Evolutionary conservation across 1,140 invertebrate genomes (phyloP), one percentile per base, ranked within the genome.

Genomic region (Subanguina moxae): DNA sequence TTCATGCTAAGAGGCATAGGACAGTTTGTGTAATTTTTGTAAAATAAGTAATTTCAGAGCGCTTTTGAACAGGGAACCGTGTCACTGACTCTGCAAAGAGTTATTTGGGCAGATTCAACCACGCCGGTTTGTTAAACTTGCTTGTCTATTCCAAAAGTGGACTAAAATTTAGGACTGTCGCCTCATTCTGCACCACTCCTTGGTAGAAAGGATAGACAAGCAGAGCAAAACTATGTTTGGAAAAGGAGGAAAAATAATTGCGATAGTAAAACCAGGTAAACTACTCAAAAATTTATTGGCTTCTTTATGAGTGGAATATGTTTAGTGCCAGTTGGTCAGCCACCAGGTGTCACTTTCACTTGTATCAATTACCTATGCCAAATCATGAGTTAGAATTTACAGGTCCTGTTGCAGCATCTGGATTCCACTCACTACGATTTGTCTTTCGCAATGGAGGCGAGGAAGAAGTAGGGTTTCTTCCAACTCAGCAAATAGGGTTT

Each of bases 241-340:
- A 17, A 57, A 59, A 21, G 76, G 76, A 28, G 78, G 77, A 32
- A 92, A 93, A 83, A 86, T 94, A 42, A 85, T 92, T 67, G 80
- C 94, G 57, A 89, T 92, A 80, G 84, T 94, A n/a, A 85, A 87
- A 17, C 87, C 88, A 23, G 32, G 32, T 38, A 11, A 38, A 5
- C 11, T 38, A 11, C 32, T 11, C 3, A 38, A 38, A 38, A 38
- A 38, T 5, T 38, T 5, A 38, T 38, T 38, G n/a, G n/a, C n/a
- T n/a, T n/a, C n/a, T 38, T 38, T 11, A 38, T 38, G 3, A 38
- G 11, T 38, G 3, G 32, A 38, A 38, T 5, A 38, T 38, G 11
- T 38, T 38, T 38, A 38, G 72, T 84, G 1, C 46, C 64, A 15
- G 23, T 25, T 8, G 64, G 64, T 66, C 62, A 79, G 62, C 43